phyloP scores from a whole-genome alignment of 2,888 invertebrate genomes.

The Spodoptera littoralis region DNA sequence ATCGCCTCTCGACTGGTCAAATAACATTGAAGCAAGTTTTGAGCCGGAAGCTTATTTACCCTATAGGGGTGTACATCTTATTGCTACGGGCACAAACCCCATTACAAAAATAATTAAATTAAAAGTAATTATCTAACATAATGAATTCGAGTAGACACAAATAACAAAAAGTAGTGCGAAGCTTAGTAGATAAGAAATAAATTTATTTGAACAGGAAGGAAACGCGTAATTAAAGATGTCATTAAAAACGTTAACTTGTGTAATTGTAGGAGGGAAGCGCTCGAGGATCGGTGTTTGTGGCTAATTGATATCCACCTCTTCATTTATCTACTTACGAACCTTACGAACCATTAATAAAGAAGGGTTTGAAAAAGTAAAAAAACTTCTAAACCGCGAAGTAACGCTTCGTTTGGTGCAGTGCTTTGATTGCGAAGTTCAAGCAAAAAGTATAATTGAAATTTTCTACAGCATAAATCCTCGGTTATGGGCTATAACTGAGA shows the following conservation, averaged over 20 bases:
- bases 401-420: not conserved
- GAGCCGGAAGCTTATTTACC: no score
- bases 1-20: no score
- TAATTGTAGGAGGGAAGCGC: constrained; percentile 8
- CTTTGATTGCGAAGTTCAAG: constrained; percentile 16
- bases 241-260: constrained; percentile 23
- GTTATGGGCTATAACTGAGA: constrained; percentile 28
- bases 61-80: no score
- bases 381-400: not conserved
- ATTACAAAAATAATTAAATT: no score
- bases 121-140: no score
- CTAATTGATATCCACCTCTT: constrained; percentile 22
- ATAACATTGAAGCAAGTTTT: no score
- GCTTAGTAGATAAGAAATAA: constrained; percentile 33
- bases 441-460: constrained; percentile 39
- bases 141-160: no score
- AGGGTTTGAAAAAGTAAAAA: not conserved
- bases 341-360: not conserved
- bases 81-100: no score
- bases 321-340: constrained; percentile 11
- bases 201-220: constrained; percentile 32
- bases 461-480: constrained; percentile 30
- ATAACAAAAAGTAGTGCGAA: constrained; percentile 8
- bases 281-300: constrained; percentile 8
- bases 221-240: constrained; percentile 25